phyloP scores from a whole-genome alignment of 2,797 vertebrate species.

The Emydoidea blandingii region DNA sequence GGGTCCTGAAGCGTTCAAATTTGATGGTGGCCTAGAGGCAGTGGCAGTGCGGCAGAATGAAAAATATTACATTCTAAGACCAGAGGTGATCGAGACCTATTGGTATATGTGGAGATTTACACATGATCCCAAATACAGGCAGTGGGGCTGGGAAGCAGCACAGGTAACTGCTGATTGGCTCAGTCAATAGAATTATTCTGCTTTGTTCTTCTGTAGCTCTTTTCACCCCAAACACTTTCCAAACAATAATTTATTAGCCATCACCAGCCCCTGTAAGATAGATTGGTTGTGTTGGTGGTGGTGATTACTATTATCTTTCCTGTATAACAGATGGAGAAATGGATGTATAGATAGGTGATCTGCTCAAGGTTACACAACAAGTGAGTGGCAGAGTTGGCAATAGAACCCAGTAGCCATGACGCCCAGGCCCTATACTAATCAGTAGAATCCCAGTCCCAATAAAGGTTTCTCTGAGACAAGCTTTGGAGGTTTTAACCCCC shows the following conservation, averaged over 20 bases:
- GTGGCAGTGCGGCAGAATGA: conserved; percentile 97
- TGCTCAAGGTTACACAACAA: not conserved
- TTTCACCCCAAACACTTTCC: not conserved
- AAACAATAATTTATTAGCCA: not conserved
- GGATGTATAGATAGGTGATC: not conserved
- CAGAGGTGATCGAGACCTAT: conserved; percentile 98
- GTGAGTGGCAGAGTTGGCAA: not conserved
- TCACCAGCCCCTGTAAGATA: fast-evolving
- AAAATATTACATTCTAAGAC: conserved; percentile 98
- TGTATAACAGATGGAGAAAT: not conserved
- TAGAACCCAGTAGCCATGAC: not conserved
- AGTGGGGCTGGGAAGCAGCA: conserved; percentile 98
- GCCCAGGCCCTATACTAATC: not conserved
- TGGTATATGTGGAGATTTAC: conserved; percentile 99
- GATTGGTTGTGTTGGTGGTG: fast-evolving
- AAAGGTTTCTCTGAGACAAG: not conserved
- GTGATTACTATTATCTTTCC: not conserved
- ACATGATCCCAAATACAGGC: conserved; percentile 95
- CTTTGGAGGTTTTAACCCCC: not conserved
- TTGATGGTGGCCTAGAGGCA: conserved; percentile 95
- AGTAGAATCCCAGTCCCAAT: fast-evolving
- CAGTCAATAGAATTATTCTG: not conserved
- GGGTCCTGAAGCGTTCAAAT: conserved; percentile 98
- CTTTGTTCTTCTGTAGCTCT: not conserved
- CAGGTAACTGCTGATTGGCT: conserved; percentile 84